Evolutionary conservation across 1,140 invertebrate species (phyloP), one percentile per base, ranked within the genome.

Genomic region (Melitaea cinxia): DNA sequence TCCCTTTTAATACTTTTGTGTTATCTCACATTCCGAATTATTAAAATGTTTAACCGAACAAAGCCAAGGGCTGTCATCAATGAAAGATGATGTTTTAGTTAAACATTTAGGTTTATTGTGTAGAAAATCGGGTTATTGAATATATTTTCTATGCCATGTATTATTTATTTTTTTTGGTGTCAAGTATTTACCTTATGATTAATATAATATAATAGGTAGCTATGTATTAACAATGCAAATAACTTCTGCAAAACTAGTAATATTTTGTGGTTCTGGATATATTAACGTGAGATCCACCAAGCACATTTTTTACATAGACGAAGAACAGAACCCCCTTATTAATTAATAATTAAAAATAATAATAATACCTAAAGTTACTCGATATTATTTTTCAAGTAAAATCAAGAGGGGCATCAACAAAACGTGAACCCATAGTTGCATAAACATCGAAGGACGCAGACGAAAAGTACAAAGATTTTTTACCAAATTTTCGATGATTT

Each of bases 301-400:
- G 37, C 37, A 42, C 37, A 42, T 28, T 12, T 14, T 24, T 42
- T 14, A 57, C 21, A 42, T 5, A 35, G 14, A 55, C 23, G 23
- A 4, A 56, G n/a, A 37, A 57, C 35, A 4, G 26, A 42, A 42
- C 26, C 45, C 33, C 37, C 19, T 57, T 12, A 42, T 57, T 17
- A 42, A 57, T 28, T 10, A 24, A 15, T 26, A 14, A 12, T 28
- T 37, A 42, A 24, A 42, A 42, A n/a, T 19, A 57, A 42, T 39
- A 23, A 64, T 57, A 21, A 39, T 65, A 65, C 45, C 57, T 28
- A 65, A 63, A 57, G 45, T 57, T 39, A 73, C 75, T 67, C 68
- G 68, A 62, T 83, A 75, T 84, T 86, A 61, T 82, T 85, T 83
- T 88, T 87, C 82, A 88, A 88, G 83, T 85, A 81, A 83, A 82